Conservation (phyloP, 2,797 vertebrate species). For the Benthosema pterotum region DNA sequence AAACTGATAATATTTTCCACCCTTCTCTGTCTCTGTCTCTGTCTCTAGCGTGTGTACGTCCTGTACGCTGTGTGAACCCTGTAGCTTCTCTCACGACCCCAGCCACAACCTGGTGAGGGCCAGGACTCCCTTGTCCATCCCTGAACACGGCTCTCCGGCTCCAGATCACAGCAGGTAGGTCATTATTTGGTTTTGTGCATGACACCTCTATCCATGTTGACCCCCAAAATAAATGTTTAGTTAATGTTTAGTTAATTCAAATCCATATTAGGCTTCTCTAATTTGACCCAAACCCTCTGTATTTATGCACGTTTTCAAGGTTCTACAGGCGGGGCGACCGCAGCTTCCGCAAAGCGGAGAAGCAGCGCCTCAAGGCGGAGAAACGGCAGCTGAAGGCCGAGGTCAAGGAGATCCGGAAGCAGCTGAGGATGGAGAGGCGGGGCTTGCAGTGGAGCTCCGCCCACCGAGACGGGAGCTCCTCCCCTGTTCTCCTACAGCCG, state of each 20-base stretch:
- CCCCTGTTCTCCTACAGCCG: constrained; percentile 74
- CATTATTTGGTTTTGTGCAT: neutral
- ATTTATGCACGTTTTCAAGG: neutral
- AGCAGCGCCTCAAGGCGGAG: constrained; percentile 92
- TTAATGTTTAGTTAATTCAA: neutral
- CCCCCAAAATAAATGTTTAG: too few species aligned
- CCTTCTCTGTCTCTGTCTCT: neutral
- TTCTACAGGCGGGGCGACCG: constrained; percentile 90
- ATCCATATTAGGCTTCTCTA: neutral
- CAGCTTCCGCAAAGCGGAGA: constrained; percentile 93
- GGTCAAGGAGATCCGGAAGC: constrained; percentile 94
- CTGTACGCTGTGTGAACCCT: constrained; percentile 92
- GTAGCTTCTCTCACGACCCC: constrained; percentile 86
- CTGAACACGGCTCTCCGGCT: constrained; percentile 76
- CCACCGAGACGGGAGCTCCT: constrained; percentile 75
- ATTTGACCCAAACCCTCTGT: neutral
- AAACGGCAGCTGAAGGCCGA: constrained; percentile 95
- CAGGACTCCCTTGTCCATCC: constrained; percentile 84
- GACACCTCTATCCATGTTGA: too few species aligned
- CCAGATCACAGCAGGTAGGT: constrained; percentile 82
- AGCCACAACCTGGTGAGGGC: constrained; percentile 90
- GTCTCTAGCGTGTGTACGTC: constrained; percentile 86
- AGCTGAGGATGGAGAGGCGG: constrained; percentile 92
- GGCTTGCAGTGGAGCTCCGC: constrained; percentile 89
- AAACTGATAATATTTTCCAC: neutral